phyloP scores from a whole-genome alignment of 2,797 vertebrate species.

The Apogon hyalosoma region DNA sequence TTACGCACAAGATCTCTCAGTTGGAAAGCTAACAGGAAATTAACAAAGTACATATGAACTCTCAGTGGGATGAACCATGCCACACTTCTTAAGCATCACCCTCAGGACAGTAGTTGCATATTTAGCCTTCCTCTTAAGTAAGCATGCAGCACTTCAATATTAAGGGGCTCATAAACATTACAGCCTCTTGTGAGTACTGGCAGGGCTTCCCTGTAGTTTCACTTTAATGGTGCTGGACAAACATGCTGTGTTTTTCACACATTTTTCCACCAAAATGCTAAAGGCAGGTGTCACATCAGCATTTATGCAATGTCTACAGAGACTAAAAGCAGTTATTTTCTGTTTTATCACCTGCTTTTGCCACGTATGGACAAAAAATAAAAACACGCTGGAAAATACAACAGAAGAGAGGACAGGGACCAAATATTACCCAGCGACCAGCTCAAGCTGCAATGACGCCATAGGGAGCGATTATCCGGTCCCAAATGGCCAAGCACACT shows the following conservation, averaged over 20 bases:
- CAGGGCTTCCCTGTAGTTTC: no score
- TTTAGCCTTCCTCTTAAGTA: no score
- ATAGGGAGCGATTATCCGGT: conserved; percentile 66
- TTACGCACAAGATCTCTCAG: no score
- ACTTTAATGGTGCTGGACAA: neutral
- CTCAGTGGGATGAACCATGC: no score
- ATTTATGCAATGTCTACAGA: conserved; percentile 22
- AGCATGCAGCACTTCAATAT: no score
- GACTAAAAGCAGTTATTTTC: conserved; percentile 43
- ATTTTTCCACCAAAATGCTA: conserved; percentile 11
- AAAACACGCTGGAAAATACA: conserved; percentile 32
- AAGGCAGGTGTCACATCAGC: conserved; percentile 32
- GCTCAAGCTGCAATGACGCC: conserved; percentile 53
- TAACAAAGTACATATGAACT: no score
- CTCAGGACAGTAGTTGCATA: no score
- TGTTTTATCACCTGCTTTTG: conserved; percentile 44
- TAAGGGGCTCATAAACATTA: no score
- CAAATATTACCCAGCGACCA: conserved; percentile 39
- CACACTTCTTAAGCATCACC: no score
- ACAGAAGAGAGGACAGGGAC: conserved; percentile 25
- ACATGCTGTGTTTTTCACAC: conserved; percentile 12
- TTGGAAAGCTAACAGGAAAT: no score
- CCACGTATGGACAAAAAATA: conserved; percentile 22
- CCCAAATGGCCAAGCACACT: conserved; percentile 43
- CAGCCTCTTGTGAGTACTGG: no score